Conservation (phyloP, 2,113 vertebrate species). For the Catharus minimus region DNA sequence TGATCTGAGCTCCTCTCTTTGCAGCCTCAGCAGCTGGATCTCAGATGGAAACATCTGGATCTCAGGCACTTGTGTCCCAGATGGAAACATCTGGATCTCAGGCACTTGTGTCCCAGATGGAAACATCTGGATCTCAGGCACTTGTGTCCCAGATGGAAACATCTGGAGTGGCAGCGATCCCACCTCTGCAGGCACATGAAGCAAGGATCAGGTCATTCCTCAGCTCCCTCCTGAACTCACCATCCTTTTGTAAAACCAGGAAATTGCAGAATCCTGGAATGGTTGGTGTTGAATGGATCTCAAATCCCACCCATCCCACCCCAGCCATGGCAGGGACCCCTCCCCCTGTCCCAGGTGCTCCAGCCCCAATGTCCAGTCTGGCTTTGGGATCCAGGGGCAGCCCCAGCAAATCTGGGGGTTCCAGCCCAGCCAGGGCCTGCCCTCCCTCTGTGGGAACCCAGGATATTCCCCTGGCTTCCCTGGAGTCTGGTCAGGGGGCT, state of each 20-base stretch:
- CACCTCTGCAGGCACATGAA: rapidly evolving
- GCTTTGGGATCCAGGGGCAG: neutral
- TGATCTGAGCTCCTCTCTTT: neutral
- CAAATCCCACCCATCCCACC: rapidly evolving
- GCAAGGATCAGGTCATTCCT: neutral
- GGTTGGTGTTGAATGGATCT: neutral
- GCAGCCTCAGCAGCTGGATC: neutral
- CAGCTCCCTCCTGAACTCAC: neutral
- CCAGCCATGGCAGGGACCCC: neutral
- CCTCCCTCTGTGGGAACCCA: too few species aligned
- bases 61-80: neutral
- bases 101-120: neutral
- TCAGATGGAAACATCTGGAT: too few species aligned
- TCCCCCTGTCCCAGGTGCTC: neutral
- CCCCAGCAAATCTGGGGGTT: neutral
- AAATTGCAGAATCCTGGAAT: neutral
- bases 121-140: neutral
- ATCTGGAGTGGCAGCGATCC: neutral
- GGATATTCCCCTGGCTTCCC: too few species aligned
- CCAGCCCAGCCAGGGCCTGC: neutral
- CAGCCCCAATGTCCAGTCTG: neutral
- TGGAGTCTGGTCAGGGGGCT: too few species aligned
- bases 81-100: neutral
- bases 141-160: neutral
- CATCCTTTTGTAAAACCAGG: neutral